These are phyloP conservation scores for Hypanus sabinus DNA, from an alignment of 2,113 vertebrate genomes.

Conservation along the genomic window DNA sequence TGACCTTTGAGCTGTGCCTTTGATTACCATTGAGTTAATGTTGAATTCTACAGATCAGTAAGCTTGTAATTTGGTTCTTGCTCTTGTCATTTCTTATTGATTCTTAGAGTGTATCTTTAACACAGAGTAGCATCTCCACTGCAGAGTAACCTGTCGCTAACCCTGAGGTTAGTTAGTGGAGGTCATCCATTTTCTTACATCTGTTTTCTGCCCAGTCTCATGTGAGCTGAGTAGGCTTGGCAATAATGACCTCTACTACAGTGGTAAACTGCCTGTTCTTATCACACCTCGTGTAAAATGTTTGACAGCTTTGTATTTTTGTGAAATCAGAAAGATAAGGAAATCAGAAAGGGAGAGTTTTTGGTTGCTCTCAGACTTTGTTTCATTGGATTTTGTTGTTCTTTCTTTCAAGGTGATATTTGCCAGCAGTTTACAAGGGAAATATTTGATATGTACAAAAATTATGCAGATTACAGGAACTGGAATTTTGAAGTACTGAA, in stretches of 20 bases:
- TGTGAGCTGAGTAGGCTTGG: background rate
- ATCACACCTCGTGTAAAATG: background rate
- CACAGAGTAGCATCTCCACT: background rate
- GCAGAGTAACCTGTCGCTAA: background rate
- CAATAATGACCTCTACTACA: background rate
- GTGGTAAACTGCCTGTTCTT: background rate
- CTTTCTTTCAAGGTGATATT: conserved; percentile 74
- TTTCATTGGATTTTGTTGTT: conserved; percentile 43
- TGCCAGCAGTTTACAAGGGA: conserved; percentile 91
- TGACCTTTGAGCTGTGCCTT: background rate
- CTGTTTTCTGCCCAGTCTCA: background rate
- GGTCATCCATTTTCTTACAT: background rate
- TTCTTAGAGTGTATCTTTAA: background rate
- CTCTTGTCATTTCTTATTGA: background rate
- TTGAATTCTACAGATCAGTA: background rate
- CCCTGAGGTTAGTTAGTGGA: background rate
- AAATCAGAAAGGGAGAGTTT: background rate
- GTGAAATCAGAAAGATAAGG: background rate
- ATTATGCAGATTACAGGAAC: conserved; percentile 68
- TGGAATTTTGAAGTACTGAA: conserved; percentile 83
- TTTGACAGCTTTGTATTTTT: background rate
- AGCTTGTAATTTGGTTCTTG: background rate
- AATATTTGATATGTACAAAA: conserved; percentile 89
- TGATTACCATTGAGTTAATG: background rate
- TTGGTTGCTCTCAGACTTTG: background rate